phyloP scores from a whole-genome alignment of 2,797 vertebrate genomes.

The Rhodeus uyekii region DNA sequence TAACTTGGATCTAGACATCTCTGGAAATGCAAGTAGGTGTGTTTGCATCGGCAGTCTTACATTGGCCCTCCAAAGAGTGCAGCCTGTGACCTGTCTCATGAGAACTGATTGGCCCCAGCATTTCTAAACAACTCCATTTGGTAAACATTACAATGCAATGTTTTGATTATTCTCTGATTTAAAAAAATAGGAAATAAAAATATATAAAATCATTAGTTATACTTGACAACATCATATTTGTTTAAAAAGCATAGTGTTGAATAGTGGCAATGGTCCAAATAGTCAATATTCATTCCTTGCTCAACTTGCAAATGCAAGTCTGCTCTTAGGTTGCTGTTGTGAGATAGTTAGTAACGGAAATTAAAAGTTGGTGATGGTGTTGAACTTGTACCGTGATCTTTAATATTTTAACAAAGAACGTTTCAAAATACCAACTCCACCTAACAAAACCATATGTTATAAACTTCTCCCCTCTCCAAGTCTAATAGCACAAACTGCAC shows the following conservation, averaged over 20 bases:
- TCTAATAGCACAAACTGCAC: constrained; percentile 39
- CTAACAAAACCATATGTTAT: not conserved
- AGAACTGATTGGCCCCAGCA: constrained; percentile 59
- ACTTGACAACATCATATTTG: constrained; percentile 51
- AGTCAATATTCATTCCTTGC: constrained; percentile 33
- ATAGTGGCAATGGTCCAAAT: constrained; percentile 13
- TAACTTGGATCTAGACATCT: constrained; percentile 59
- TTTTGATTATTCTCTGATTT: constrained; percentile 61
- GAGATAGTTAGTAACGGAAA: no score
- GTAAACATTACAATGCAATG: constrained; percentile 54
- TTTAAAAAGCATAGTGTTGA: constrained; percentile 44
- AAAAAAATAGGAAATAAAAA: constrained; percentile 40
- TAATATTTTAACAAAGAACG: not conserved
- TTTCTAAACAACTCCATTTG: constrained; percentile 64
- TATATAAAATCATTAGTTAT: constrained; percentile 54
- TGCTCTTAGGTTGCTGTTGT: no score
- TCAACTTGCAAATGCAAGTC: constrained; percentile 43
- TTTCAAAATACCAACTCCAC: not conserved
- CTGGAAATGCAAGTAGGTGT: constrained; percentile 57
- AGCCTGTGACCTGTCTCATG: constrained; percentile 64
- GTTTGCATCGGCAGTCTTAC: constrained; percentile 56
- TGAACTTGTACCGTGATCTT: not conserved
- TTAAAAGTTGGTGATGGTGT: no score
- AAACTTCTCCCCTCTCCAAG: constrained; percentile 19
- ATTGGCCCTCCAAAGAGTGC: constrained; percentile 53